Evolutionary conservation across 1,140 invertebrate species (phyloP).

Genomic region (Saccostrea glomerata): DNA sequence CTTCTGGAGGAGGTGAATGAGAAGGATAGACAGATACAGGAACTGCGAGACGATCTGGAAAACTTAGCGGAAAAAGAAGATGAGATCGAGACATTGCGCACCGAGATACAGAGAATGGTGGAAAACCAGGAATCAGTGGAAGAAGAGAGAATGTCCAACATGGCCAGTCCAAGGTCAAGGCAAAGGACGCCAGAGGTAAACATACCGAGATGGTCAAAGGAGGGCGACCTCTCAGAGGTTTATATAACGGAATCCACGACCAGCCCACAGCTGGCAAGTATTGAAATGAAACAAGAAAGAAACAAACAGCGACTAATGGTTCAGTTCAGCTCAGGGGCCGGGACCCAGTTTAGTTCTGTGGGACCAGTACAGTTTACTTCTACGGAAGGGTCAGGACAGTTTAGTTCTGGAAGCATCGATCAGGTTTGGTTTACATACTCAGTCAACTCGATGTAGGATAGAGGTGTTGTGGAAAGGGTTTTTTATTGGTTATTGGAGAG

Average conservation of each 20-base stretch:
- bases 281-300: neutral
- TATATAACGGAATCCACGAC: neutral
- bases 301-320: neutral
- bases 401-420: neutral
- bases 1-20: slow-evolving; percentile 43
- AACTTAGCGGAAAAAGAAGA: slow-evolving; percentile 39
- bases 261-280: neutral
- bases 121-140: slow-evolving; percentile 18
- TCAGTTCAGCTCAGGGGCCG: neutral
- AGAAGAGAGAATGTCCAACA: slow-evolving; percentile 1
- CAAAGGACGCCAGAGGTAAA: neutral
- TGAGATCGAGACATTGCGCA: neutral
- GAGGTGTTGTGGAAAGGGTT: too few species aligned
- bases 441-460: neutral
- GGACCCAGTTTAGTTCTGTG: neutral
- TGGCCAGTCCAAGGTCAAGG: neutral
- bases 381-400: neutral
- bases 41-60: slow-evolving; percentile 32
- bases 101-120: slow-evolving; percentile 30
- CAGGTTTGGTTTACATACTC: neutral
- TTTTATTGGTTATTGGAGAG: too few species aligned
- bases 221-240: neutral
- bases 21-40: slow-evolving; percentile 32
- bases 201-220: neutral
- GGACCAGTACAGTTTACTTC: neutral